These are phyloP conservation scores for Corapipo altera DNA, from an alignment of 2,113 vertebrate species.

Conservation along the genomic window DNA sequence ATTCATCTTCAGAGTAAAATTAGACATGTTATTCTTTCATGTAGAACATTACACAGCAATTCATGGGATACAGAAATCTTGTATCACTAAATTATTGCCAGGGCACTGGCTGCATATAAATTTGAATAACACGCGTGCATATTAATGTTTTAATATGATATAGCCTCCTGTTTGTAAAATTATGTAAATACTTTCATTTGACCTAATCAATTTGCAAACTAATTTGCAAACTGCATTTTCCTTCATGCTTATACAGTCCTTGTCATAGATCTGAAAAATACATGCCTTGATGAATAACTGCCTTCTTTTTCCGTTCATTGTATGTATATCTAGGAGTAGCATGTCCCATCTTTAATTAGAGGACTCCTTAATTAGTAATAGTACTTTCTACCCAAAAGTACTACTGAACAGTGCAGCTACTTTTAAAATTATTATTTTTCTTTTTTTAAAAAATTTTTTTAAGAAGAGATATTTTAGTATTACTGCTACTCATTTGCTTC, in stretches of 20 bases:
- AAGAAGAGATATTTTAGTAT: neutral
- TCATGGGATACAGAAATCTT: conserved; percentile 9
- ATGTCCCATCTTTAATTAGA: neutral
- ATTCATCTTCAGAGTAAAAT: conserved; percentile 59
- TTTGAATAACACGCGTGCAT: neutral
- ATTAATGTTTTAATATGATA: neutral
- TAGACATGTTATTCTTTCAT: conserved; percentile 61
- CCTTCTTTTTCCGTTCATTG: neutral
- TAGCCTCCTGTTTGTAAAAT: neutral
- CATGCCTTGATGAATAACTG: neutral
- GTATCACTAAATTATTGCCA: neutral
- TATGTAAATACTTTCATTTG: neutral
- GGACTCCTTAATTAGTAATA: neutral
- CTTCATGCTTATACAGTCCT: neutral
- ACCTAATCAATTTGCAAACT: neutral
- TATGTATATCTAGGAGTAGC: neutral
- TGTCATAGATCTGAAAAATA: neutral
- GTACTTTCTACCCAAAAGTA: neutral
- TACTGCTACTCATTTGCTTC: neutral
- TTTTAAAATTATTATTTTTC: too few species aligned
- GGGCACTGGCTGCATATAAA: neutral
- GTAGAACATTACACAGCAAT: conserved; percentile 45
- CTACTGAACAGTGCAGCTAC: neutral
- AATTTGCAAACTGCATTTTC: neutral
- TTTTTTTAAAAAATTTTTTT: neutral